These are phyloP conservation scores for Parauchenoglanis punctatus DNA, from an alignment of 2,797 vertebrate species.

Conservation along the genomic window DNA sequence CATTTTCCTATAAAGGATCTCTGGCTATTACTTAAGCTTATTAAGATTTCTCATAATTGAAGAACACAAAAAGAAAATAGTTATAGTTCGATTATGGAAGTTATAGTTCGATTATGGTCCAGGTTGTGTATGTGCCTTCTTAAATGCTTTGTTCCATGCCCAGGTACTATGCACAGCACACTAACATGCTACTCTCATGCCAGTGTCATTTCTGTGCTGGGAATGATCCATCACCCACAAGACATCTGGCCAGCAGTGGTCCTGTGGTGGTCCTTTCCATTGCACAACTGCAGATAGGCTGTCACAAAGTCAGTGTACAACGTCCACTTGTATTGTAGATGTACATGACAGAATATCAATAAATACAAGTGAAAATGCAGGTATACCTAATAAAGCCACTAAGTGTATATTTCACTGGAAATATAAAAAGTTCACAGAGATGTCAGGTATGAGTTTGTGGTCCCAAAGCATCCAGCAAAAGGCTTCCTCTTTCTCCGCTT, in stretches of 20 bases:
- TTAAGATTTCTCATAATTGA: not conserved
- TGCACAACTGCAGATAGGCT: conserved; percentile 3
- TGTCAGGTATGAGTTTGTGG: conserved; percentile 2
- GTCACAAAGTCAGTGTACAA: not conserved
- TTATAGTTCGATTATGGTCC: not conserved
- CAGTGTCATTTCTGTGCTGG: not conserved
- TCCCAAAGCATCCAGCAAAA: conserved; percentile 36
- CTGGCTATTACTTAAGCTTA: not conserved
- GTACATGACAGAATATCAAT: not conserved
- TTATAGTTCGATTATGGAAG: not conserved
- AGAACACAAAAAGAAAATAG: not conserved
- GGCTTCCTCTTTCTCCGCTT: conserved; percentile 78
- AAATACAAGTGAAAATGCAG: not conserved
- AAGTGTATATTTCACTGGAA: not conserved
- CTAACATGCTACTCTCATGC: not conserved
- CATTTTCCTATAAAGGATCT: not conserved
- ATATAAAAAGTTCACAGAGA: not conserved
- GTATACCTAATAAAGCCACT: not conserved
- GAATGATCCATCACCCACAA: not conserved
- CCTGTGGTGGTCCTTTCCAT: not conserved
- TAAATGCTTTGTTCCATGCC: not conserved
- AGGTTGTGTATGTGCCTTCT: not conserved
- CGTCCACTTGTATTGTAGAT: not conserved
- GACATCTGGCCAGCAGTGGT: not conserved
- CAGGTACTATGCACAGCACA: not conserved